Base-by-base conservation (phyloP, 2,113 vertebrate species). In the Cranoglanis bouderius region DNA sequence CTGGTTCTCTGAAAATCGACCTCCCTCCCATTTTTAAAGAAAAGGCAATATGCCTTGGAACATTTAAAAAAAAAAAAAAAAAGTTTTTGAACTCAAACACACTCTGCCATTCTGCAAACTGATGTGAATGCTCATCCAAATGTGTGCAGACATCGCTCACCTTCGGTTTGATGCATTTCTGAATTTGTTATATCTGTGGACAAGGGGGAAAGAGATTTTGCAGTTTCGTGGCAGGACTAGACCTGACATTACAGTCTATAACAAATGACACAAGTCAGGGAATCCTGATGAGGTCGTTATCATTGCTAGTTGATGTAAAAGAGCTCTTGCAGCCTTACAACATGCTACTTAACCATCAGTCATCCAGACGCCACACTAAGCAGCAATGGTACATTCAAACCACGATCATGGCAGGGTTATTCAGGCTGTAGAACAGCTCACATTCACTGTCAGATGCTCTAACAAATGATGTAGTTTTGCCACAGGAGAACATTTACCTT, bases 311-410 rank as follows among this genome's bases (percentile, higher is more conserved):
- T 82, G n/a, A 57, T 82, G 51, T 82, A 35, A 57, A 57, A 35
- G 51, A 82, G 53, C 53, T 40, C 19, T 40, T 82, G 32, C 53
- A 82, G 32, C 32, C 53, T 24, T 59, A 82, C 32, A 59, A 82
- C 80, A 82, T 82, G 80, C 51, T 82, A 82, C 80, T 59, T 82
- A 82, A 21, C 51, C 4, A 57, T 57, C 51, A 38, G 51, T 81
- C 80, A 57, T 19, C 49, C 16, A 32, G 80, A 55, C 78, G 2
- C 18, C 51, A 57, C 32, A 38, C 80, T 82, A 57, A 81, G n/a
- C 29, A 81, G 78, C 49, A 55, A 40, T 21, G 51, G 80, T 24
- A 4, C 53, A 82, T 82, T 82, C 80, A 82, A 82, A 21, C 53
- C 80, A 57, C 9, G 40, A 57, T 59, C 80, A 82, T 59, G 80